Base-by-base conservation (phyloP, 2,797 vertebrate genomes). In the Cygnus olor region DNA sequence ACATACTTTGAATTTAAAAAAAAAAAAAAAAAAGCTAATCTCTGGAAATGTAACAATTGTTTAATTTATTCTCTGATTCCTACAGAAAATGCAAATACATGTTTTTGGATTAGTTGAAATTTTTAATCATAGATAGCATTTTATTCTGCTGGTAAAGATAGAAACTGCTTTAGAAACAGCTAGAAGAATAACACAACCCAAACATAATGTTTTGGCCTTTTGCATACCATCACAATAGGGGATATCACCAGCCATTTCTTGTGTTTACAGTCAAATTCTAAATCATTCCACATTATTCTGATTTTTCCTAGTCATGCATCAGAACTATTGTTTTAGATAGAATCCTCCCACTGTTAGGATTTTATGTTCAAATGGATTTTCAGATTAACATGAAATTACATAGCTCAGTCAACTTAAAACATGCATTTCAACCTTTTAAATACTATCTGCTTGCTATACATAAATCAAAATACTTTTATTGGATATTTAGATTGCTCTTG, bases 281-380 rank as follows among this genome's bases (percentile, higher is more conserved):
- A 80, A 34, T 77, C 66, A 53, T 53, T 34, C 42, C 58, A 57
- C 14, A 24, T 19, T 42, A 32, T 56, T 91, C 47, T 81, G 42
- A 30, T 76, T 69, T 61, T 88, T 76, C 56, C 58, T 16, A 54
- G 32, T 12, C 34, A 24, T 34, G 4, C 17, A 73, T 57, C n/a
- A 45, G 16, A 93, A 15, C 11, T 57, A 7, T 47, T 57, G 22
- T 40, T 89, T 84, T 17, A 81, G 30, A 81, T 15, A 77, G 7
- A 54, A 80, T 30, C 64, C 36, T 81, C 73, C 47, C 58, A 44
- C 63, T 30, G 11, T 22, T 38, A 36, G 2, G 8, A 86, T 93
- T 87, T 91, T 49, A 61, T 58, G 76, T 40, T 89, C 89, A 89
- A 73, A 1, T 40, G 60, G 16, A 45, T 93, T 92, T 95, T 78